Evolutionary conservation across 2,888 invertebrate genomes (phyloP).

Genomic region (Colletes collaris): DNA sequence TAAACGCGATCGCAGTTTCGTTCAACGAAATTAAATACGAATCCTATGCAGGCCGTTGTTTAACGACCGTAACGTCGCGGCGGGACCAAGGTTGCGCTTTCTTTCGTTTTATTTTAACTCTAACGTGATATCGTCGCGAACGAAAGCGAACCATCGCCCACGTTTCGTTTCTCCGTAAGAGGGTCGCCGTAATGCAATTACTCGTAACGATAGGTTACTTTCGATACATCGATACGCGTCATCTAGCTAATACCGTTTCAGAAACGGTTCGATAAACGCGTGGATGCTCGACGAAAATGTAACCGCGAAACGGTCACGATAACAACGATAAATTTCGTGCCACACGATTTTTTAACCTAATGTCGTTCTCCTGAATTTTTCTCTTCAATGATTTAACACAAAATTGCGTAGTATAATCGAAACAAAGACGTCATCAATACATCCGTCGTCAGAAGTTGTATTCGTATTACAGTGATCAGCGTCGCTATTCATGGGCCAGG

Average conservation of each 20-base stretch:
- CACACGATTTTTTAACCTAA: no score
- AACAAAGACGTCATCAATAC: no score
- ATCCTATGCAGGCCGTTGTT: slow-evolving; percentile 36
- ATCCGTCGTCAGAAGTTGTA: no score
- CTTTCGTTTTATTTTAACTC: slow-evolving; percentile 35
- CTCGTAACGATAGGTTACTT: slow-evolving; percentile 9
- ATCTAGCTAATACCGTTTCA: not conserved
- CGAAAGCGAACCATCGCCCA: slow-evolving; percentile 6
- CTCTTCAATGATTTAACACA: no score
- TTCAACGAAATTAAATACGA: slow-evolving; percentile 58
- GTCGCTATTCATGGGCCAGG: no score
- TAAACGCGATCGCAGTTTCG: slow-evolving; percentile 55
- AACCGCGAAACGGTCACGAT: no score
- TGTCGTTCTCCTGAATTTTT: no score
- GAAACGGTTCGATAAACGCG: not conserved
- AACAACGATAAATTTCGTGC: no score
- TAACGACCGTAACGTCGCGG: slow-evolving; percentile 50
- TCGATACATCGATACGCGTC: slow-evolving; percentile 9
- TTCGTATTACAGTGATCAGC: no score
- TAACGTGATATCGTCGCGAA: slow-evolving; percentile 30
- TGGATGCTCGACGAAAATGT: no score
- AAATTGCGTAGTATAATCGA: no score
- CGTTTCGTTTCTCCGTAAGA: not conserved
- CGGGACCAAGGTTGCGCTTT: slow-evolving; percentile 8
- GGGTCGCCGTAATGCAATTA: slow-evolving; percentile 34